Percentiles rank a stretch among this genome's conserved stretches.
These are phyloP conservation scores for Pluvialis apricaria DNA, from an alignment of 2,113 vertebrate species.

Conservation along the genomic window DNA sequence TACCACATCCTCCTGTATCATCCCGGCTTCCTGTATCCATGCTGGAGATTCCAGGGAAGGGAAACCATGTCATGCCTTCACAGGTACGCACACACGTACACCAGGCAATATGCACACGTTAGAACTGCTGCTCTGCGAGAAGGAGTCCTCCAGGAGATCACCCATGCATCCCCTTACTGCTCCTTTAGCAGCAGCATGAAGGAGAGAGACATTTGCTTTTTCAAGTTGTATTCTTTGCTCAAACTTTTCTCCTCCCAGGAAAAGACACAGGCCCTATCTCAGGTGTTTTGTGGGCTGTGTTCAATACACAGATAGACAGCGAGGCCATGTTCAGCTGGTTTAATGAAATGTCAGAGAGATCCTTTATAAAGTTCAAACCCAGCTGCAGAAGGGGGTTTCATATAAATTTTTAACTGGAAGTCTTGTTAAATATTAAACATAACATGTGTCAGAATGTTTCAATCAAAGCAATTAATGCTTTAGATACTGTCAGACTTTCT, in stretches of 20 bases:
- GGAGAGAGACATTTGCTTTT: background rate
- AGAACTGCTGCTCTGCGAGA: background rate
- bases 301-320: background rate
- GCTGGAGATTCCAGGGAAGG: background rate
- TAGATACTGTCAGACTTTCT: background rate
- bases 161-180: accelerated
- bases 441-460: background rate
- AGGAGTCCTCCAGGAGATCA: background rate
- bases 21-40: background rate
- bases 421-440: background rate
- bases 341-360: background rate
- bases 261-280: background rate
- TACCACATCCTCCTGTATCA: background rate
- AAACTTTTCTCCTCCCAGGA: background rate
- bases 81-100: no score
- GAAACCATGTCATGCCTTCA: background rate
- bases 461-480: background rate
- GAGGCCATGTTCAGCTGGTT: background rate
- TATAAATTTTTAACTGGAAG: background rate
- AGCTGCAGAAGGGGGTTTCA: background rate
- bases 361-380: accelerated
- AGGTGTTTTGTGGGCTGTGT: background rate
- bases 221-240: background rate
- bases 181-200: background rate
- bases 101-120: accelerated